Base-by-base conservation (phyloP, 2,113 vertebrate genomes). In the Eudyptes chrysolophus region DNA sequence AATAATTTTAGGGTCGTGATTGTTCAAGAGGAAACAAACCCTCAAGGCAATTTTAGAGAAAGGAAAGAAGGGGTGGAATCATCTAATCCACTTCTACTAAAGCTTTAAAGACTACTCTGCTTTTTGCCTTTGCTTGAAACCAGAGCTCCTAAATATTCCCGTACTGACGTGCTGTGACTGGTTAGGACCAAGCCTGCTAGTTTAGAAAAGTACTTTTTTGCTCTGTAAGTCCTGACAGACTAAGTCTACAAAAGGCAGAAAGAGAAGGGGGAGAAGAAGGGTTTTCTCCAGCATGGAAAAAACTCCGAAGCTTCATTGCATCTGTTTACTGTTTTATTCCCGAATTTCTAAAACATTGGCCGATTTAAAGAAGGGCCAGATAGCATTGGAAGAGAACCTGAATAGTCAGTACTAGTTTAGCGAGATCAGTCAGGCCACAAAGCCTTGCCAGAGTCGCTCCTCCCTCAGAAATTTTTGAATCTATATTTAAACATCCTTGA, bases 401-500 rank as follows among this genome's bases (percentile, higher is more conserved):
- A 70, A 79, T 64, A 94, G 84, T 94, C 95, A 80, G 57, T 89
- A 79, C 51, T 44, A 40, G 78, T 92, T 97, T 64, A 48, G 60
- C 51, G 79, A 92, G 88, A 95, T 95, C 91, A 60, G 72, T 65
- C 64, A 95, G 94, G 69, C 92, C 95, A 76, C 4, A 40, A 21
- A 68, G 52, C 79, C 22, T 66, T 92, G 92, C 98, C 97, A 96
- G 55, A 88, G 76, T 48, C 5, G 22, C 90, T 92, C 71, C 94
- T 96, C 94, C 77, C 97, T 92, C 79, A 86, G 87, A 97, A 96
- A 93, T 86, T 77, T 92, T 80, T 79, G 64, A 84, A 54, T 90
- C 95, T 96, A 40, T 97, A 92, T 95, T 97, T 97, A 97, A 93
- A 92, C 86, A 69, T 57, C 49, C 70, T 92, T 95, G 87, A 92